A percentile compares a stretch with the other conserved stretches of the same genome.
These are phyloP conservation scores for Malthinus seriepunctatus DNA, from an alignment of 2,888 invertebrate genomes.

Conservation along the genomic window DNA sequence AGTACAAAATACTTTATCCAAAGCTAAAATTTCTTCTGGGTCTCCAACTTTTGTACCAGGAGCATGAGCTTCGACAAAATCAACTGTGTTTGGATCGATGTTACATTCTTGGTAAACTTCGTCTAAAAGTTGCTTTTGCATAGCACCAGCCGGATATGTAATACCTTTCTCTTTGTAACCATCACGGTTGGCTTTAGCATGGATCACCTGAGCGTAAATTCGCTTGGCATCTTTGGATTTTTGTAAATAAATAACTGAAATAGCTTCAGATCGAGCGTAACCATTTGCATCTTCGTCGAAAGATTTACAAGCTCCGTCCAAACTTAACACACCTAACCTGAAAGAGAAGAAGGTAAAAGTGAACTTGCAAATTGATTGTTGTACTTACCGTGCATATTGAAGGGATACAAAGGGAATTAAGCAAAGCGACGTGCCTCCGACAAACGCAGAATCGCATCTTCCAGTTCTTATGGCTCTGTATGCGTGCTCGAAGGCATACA, in stretches of 20 bases:
- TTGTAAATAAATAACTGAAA: constrained; percentile 73
- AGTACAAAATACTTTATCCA: constrained; percentile 78
- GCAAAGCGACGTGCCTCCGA: constrained; percentile 84
- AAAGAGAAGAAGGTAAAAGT: not conserved
- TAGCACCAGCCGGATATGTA: constrained; percentile 53
- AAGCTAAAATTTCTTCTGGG: constrained; percentile 85
- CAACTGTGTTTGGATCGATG: constrained; percentile 69
- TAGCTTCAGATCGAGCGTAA: constrained; percentile 82
- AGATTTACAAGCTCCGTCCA: constrained; percentile 85
- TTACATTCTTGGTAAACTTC: constrained; percentile 72
- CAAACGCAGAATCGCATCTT: constrained; percentile 85
- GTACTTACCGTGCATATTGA: constrained; percentile 74
- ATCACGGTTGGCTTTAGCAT: constrained; percentile 50
- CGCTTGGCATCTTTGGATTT: constrained; percentile 59
- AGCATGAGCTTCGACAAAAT: constrained; percentile 87
- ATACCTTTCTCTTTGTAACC: constrained; percentile 52
- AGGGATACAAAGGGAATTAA: constrained; percentile 86
- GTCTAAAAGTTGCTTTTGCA: constrained; percentile 63
- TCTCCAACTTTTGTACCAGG: constrained; percentile 86
- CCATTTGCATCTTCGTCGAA: constrained; percentile 86
- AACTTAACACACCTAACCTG: constrained; percentile 75
- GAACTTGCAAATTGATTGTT: not conserved
- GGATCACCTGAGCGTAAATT: constrained; percentile 54
- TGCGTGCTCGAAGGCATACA: constrained; percentile 84
- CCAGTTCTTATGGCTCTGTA: constrained; percentile 77